Percentiles rank a stretch among this genome's conserved stretches.
Conservation (phyloP, 2,888 invertebrate species). For the Lordiphosa andalusiaca region DNA sequence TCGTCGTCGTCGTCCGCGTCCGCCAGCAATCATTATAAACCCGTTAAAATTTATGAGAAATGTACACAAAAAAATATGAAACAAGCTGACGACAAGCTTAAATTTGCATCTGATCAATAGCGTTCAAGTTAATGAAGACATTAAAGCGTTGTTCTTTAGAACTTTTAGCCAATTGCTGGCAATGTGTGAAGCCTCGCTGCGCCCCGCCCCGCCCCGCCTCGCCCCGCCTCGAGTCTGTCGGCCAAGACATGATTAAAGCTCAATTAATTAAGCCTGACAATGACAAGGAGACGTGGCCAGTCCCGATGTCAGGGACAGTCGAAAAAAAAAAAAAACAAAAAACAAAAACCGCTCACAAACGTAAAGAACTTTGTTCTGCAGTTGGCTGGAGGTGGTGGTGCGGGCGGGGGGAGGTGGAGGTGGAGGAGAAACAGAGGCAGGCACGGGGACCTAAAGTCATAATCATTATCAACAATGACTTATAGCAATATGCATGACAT, state of each 20-base stretch:
- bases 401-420: background rate
- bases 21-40: constrained; percentile 45
- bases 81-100: constrained; percentile 10
- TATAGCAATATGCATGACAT: constrained; percentile 11
- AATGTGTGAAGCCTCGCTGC: background rate
- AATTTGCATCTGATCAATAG: constrained; percentile 20
- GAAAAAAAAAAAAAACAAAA: constrained; percentile 15
- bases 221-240: constrained; percentile 18
- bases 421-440: background rate
- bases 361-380: constrained; percentile 8
- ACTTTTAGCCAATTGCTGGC: constrained; percentile 24
- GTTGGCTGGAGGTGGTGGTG: background rate
- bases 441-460: constrained; percentile 6
- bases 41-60: constrained; percentile 68
- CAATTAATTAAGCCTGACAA: constrained; percentile 54
- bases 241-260: constrained; percentile 67
- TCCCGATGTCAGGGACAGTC: constrained; percentile 49
- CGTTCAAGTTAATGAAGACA: background rate
- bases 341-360: background rate
- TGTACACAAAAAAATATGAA: constrained; percentile 34
- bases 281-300: constrained; percentile 45
- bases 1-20: background rate
- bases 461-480: constrained; percentile 21
- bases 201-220: background rate
- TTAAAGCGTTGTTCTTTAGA: constrained; percentile 5